A percentile compares a stretch with the other conserved stretches of the same genome.
Evolutionary conservation across 2,113 vertebrate species (phyloP).

Genomic region (Anseranas semipalmata): DNA sequence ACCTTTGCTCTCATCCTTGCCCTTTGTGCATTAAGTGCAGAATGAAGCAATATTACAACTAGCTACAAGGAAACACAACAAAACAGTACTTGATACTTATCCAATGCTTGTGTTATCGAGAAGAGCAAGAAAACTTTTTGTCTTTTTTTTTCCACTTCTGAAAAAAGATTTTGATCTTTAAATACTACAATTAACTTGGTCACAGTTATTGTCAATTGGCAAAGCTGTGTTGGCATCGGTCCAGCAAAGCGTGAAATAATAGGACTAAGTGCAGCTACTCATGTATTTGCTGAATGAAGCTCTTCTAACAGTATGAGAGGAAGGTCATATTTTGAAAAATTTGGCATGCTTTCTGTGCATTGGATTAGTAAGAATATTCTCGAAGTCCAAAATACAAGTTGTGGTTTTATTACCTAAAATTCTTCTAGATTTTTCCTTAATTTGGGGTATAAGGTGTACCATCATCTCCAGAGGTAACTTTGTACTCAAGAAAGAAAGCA

Average conservation of each 20-base stretch:
- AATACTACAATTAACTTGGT: background rate
- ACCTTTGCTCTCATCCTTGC: background rate
- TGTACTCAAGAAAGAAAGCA: background rate
- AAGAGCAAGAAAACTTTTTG: background rate
- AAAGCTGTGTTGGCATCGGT: background rate
- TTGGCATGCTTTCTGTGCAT: background rate
- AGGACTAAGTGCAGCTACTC: too few species aligned
- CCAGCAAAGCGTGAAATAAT: background rate
- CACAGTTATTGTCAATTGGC: background rate
- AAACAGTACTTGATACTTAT: background rate
- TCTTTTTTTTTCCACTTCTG: background rate
- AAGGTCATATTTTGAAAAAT: background rate
- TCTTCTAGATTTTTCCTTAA: background rate
- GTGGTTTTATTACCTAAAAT: background rate
- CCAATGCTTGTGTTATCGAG: background rate
- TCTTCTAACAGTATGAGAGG: background rate
- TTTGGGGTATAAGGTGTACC: background rate
- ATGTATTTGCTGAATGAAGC: background rate
- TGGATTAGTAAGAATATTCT: background rate
- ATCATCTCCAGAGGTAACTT: background rate
- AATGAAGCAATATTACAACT: conserved; percentile 23
- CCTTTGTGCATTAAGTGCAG: background rate
- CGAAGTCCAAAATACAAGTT: background rate
- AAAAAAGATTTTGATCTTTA: background rate
- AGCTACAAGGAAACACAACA: conserved; percentile 22